phyloP scores from a whole-genome alignment of 2,113 vertebrate species.

The Gallinago jamesoni region DNA sequence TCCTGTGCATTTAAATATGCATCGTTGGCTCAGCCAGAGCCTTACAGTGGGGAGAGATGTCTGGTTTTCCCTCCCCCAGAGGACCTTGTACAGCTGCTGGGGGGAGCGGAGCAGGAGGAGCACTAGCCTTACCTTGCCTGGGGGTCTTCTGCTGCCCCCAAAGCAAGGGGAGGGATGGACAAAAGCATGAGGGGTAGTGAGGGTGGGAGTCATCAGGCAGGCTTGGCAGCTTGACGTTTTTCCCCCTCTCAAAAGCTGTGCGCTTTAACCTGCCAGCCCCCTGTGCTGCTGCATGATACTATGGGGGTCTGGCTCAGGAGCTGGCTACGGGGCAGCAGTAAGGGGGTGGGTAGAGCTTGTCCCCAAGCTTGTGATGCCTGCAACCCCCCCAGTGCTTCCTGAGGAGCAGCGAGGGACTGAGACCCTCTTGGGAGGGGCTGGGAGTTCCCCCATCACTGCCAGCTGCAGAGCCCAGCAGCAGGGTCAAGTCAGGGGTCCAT shows the following conservation, averaged over 20 bases:
- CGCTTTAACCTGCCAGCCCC: background rate
- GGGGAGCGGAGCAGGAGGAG: rapidly evolving
- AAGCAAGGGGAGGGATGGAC: background rate
- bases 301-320: background rate
- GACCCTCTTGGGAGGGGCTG: background rate
- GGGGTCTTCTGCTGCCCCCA: background rate
- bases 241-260: background rate
- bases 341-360: background rate
- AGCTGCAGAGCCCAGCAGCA: background rate
- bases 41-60: background rate
- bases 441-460: background rate
- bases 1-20: conserved; percentile 45
- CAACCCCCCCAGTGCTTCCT: background rate
- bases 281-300: background rate
- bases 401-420: background rate
- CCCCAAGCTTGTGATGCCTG: background rate
- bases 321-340: background rate
- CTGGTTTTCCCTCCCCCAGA: background rate
- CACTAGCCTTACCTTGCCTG: background rate
- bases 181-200: background rate
- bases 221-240: background rate
- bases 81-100: background rate
- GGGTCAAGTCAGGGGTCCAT: background rate
- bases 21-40: background rate
- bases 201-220: background rate